A percentile compares a stretch with the other conserved stretches of the same genome.
These are phyloP conservation scores for Cyanocitta stelleri DNA, from an alignment of 2,113 vertebrate species.

Conservation along the genomic window DNA sequence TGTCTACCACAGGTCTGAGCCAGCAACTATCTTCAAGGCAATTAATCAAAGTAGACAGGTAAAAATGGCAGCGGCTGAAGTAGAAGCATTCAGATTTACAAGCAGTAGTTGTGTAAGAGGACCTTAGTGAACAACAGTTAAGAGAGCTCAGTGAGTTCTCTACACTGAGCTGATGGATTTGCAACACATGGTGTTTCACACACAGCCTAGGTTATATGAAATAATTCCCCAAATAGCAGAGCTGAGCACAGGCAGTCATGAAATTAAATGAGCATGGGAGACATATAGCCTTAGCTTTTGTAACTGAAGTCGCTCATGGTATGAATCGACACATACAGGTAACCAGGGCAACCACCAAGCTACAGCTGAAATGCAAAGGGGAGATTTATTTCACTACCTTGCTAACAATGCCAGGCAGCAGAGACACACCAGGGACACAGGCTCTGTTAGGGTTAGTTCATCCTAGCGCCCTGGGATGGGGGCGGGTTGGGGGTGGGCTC, in stretches of 20 bases:
- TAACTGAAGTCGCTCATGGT: not conserved
- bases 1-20: not conserved
- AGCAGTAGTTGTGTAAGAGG: not conserved
- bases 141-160: not conserved
- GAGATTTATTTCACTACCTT: not conserved
- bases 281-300: not conserved
- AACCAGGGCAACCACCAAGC: not conserved
- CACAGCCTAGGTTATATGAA: not conserved
- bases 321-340: not conserved
- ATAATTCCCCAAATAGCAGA: not conserved
- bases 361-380: not conserved
- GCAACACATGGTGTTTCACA: not conserved
- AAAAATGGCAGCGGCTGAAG: not conserved
- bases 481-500: accelerated
- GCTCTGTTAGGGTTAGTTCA: not conserved
- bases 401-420: not conserved
- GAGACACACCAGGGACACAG: not conserved
- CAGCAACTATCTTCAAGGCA: not conserved
- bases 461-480: accelerated
- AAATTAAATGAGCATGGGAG: not conserved
- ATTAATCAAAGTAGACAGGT: not conserved
- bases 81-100: not conserved
- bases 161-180: not conserved
- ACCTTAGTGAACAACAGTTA: not conserved
- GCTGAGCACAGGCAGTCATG: not conserved